Base-by-base conservation (phyloP, 2,797 vertebrate species). In the Ctenochaetus hawaiiensis region DNA sequence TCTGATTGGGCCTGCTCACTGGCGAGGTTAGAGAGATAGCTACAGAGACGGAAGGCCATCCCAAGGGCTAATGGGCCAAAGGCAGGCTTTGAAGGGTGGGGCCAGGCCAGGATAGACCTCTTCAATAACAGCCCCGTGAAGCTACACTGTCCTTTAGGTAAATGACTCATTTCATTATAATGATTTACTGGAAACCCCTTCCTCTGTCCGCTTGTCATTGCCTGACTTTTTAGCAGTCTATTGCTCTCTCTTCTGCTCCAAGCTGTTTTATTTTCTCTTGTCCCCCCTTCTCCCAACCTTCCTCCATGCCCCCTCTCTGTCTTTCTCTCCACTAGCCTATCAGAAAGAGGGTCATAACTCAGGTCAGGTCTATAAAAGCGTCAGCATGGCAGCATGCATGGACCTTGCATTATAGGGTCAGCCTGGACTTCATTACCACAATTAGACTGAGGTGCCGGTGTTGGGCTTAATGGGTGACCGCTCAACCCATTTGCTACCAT, bases 111-210 rank as follows among this genome's bases (percentile, higher is more conserved):
- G 51, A 57, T 61, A 41, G 45, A 65, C 58, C 75, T 77, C 51
- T 59, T 82, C 57, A 83, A 53, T 79, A 84, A 69, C 68, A 64
- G 67, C 67, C 62, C 67, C 72, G 58, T 51, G 73, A 83, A 80
- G 78, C 81, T 73, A 78, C 81, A 58, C 63, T 74, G 56, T 87
- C 87, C 84, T 88, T 75, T 87, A 89, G 78, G 79, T 83, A 90
- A 89, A 89, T 83, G 61, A 87, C 87, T 90, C 78, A 88, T 91
- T 94, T 93, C 87, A 92, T 93, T 91, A 89, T 69, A 87, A 82
- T 90, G 90, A 93, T 94, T 93, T 92, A 94, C 68, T 83, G 80
- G 67, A 84, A 77, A 65, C 48, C 68, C 66, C 45, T 67, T 74
- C 67, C 23, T 71, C 58, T 75, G 49, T 82, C 64, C 11, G 8